phyloP scores from a whole-genome alignment of 1,140 invertebrate species.

The Achroia grisella region DNA sequence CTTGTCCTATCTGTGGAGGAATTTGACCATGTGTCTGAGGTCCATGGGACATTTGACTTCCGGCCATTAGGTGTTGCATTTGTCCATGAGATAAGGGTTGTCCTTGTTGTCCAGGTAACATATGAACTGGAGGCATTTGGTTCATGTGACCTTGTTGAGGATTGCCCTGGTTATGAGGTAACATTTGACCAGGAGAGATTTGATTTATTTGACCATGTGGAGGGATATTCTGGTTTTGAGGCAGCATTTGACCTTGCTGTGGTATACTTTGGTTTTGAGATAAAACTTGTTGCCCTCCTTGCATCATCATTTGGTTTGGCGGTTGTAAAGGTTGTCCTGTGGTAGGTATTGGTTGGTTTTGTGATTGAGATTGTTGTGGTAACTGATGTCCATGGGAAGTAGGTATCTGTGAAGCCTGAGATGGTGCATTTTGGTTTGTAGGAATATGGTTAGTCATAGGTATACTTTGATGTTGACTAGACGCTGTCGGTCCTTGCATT shows the following conservation, averaged over 20 bases:
- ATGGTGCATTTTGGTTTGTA: slow-evolving; percentile 17
- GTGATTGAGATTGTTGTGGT: slow-evolving; percentile 29
- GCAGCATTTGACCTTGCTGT: slow-evolving; percentile 32
- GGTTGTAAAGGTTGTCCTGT: slow-evolving; percentile 31
- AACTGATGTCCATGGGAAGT: slow-evolving; percentile 31
- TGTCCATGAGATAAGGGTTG: slow-evolving; percentile 15
- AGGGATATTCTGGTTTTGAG: slow-evolving; percentile 37
- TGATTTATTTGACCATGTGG: slow-evolving; percentile 40
- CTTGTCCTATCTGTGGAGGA: slow-evolving; percentile 6
- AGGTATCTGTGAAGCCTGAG: slow-evolving; percentile 32
- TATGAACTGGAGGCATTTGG: slow-evolving; percentile 33
- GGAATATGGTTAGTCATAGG: slow-evolving; percentile 26
- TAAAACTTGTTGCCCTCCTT: not conserved
- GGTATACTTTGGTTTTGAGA: slow-evolving; percentile 14
- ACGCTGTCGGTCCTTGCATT: slow-evolving; percentile 19
- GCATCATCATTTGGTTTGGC: slow-evolving; percentile 25
- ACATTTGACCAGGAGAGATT: slow-evolving; percentile 29
- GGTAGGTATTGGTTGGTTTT: slow-evolving; percentile 47
- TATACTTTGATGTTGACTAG: slow-evolving; percentile 24
- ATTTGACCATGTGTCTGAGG: slow-evolving; percentile 13
- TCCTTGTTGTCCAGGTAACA: slow-evolving; percentile 17
- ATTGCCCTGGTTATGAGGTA: slow-evolving; percentile 35
- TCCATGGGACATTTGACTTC: slow-evolving; percentile 10
- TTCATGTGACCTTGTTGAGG: slow-evolving; percentile 43
- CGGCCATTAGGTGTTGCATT: slow-evolving; percentile 13